Evolutionary conservation across 2,888 invertebrate genomes (phyloP), one percentile per base, ranked within the genome.

Genomic region (Hofmannophila pseudospretella): DNA sequence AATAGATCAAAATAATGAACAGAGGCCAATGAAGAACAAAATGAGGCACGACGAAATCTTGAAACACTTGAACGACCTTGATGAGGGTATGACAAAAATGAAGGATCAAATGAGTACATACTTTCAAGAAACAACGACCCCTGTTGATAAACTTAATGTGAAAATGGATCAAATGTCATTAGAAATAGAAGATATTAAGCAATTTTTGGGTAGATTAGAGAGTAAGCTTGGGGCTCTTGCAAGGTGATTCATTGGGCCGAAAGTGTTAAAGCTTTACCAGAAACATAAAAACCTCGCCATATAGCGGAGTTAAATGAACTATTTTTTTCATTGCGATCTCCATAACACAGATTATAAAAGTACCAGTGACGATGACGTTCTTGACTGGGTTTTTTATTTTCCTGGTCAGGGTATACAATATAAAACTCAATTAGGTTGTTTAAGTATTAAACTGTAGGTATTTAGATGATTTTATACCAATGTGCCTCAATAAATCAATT

Each of bases 161-260:
- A 85, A 82, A 54, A 60, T 86, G 35, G 80, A 85, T 41, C 71
- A 78, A 50, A 65, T 85, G 47, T 63, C 78, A 1, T 26, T 70
- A 25, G 85, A 85, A 46, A 62, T 86, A 25, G 69, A 74, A 40
- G 49, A 43, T 10, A 72, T 84, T 5, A 84, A 81, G 39, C 57
- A 62, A 25, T 64, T 77, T 40, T 66, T 85, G 38, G 49, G 49
- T 26, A 71, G 71, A 43, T 49, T 85, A 42, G 84, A 85, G 39
- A 76, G 59, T 47, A 85, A 76, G 44, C 32, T 81, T 29, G 50
- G 51, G 12, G 11, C 14, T 29, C 3, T 39, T 12, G 27, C 8
- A 10, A 32, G 20, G 10, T 32, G 11, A 32, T n/a, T 23, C 8
- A 5, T 20, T 1, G 11, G 4, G n/a, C n/a, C 26, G n/a, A n/a